Evolutionary conservation across 1,140 invertebrate species (phyloP), one percentile per base, ranked within the genome.

Genomic region (Drosophila setifemur): DNA sequence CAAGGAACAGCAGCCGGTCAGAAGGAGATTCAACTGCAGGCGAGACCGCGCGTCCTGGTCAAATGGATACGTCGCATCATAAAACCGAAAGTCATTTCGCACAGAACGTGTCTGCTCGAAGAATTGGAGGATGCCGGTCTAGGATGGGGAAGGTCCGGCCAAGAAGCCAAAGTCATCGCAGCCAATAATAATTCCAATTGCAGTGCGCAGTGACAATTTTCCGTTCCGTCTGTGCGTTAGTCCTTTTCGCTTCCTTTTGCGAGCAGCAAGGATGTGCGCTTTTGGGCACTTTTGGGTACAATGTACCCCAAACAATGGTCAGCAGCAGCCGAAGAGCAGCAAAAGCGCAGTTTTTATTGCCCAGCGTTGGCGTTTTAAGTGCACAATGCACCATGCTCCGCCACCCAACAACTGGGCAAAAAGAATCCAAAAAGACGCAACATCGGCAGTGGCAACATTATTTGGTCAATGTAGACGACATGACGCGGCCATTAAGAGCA

Each of bases 101-200:
- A 70, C 81, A 86, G 81, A 81, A 83, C 79, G 79, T 83, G 77
- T 82, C 77, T 83, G 26, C 25, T 25, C 14, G 26, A 14, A 60
- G 33, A 21, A 40, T 7, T n/a, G 35, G 29, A 48, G 6, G 21
- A 12, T 25, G 5, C 25, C 19, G 11, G 18, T 5, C 12, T n/a
- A 50, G 61, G 29, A 50, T 26, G 29, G 47, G 35, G 11, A 60
- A 44, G 53, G 50, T 64, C 52, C 73, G 55, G 75, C 82, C 81
- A 81, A 81, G 81, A 86, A 87, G 81, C 81, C 72, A 86, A 81
- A 82, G 81, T 86, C 82, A 86, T 87, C 86, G 82, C 82, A 86
- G 82, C 82, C 82, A 86, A 86, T 86, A 86, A 86, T 86, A 86
- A 86, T 86, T 86, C 77, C 82, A 86, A 86, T 86, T 86, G 82